Evolutionary conservation across 2,888 invertebrate species (phyloP).

Genomic region (Xestia sexstrigata): DNA sequence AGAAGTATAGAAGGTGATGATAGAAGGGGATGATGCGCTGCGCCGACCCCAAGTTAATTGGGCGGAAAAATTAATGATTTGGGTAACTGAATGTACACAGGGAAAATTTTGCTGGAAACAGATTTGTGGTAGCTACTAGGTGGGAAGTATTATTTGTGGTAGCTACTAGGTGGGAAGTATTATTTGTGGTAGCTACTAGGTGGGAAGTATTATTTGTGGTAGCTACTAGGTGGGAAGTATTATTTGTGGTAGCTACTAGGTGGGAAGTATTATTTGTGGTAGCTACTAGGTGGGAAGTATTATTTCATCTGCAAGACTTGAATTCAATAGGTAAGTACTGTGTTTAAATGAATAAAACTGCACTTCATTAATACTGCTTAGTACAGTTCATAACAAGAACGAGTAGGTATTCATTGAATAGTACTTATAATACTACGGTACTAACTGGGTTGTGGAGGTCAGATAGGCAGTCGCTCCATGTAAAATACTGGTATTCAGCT

Average conservation of each 20-base stretch:
- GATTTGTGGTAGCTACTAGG: neutral
- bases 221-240: too few relatives aligned
- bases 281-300: too few relatives aligned
- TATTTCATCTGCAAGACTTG: neutral
- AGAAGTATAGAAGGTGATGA: neutral
- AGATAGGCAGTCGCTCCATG: too few relatives aligned
- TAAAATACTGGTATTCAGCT: too few relatives aligned
- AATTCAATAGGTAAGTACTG: neutral
- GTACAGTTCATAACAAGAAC: neutral
- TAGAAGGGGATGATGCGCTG: neutral
- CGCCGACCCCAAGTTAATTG: neutral
- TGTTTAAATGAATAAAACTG: neutral
- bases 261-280: too few relatives aligned
- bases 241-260: neutral
- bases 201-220: too few relatives aligned
- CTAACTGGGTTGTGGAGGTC: too few relatives aligned
- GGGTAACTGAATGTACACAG: neutral
- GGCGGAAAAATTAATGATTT: neutral
- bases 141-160: too few relatives aligned
- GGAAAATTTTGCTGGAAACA: neutral
- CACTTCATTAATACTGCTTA: neutral
- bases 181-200: neutral
- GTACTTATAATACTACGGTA: too few relatives aligned
- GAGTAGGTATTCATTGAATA: neutral
- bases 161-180: too few relatives aligned